Percentiles rank a stretch among this genome's conserved stretches.
Evolutionary conservation across 2,113 vertebrate species (phyloP).

Genomic region (Illadopsis cleaveri): DNA sequence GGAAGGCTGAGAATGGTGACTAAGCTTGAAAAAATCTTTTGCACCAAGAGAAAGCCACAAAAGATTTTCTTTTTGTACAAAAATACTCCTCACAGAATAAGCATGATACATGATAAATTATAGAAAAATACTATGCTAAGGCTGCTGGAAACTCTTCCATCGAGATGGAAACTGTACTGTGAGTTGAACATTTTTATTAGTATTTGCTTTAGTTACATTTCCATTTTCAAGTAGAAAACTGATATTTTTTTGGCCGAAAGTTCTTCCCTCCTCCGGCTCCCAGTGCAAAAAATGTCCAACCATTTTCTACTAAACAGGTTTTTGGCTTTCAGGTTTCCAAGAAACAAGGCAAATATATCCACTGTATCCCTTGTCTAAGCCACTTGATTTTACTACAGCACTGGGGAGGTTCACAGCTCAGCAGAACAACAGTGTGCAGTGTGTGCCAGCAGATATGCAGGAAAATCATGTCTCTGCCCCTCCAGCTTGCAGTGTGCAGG

Average conservation of each 20-base stretch:
- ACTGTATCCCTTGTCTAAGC: not conserved
- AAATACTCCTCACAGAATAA: not conserved
- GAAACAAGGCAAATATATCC: conserved; percentile 54
- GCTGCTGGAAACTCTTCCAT: conserved; percentile 8
- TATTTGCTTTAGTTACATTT: conserved; percentile 30
- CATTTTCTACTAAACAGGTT: conserved; percentile 36
- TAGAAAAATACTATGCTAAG: not conserved
- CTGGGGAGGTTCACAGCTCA: not conserved
- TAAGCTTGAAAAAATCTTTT: conserved; percentile 2
- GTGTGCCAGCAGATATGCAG: not conserved
- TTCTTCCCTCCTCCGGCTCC: conserved; percentile 32
- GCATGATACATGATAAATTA: not conserved
- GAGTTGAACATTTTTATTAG: conserved; percentile 29
- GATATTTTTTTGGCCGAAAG: conserved; percentile 45
- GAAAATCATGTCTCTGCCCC: not conserved
- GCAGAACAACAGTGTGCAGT: not conserved
- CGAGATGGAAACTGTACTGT: not conserved
- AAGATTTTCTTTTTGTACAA: not conserved
- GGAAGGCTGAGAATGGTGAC: not conserved
- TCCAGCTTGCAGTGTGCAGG: not conserved
- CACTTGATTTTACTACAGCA: not conserved
- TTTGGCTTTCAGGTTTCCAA: conserved; percentile 56
- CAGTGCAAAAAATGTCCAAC: not conserved
- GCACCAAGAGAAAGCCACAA: not conserved
- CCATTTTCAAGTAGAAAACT: conserved; percentile 46